Base-by-base conservation (phyloP, 2,888 invertebrate genomes). In the Steinernema scapterisci region DNA sequence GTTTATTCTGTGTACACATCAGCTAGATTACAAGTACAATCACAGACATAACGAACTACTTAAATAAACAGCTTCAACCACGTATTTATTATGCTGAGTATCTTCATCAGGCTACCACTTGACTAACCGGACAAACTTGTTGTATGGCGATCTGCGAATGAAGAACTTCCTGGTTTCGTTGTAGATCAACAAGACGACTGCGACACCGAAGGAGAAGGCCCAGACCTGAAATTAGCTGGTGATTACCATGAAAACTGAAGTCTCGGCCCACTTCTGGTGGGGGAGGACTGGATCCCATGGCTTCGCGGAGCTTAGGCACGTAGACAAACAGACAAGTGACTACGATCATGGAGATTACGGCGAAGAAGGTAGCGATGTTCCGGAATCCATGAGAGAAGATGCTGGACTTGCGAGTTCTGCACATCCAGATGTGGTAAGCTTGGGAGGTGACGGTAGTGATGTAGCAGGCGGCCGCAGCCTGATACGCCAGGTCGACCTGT, bases 111-210 rank as follows among this genome's bases (percentile, higher is more conserved):
- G 1, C 63, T 51, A 80, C 80, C 80, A 80, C 52, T 80, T 80
- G 70, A 77, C 45, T 7, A 71, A 6, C 19, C 71, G 51, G 21
- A 76, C 76, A 38, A 76, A 27, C 13, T n/a, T 44, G 71, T 80
- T 80, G 21, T 73, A 43, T 1, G 81, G 81, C 70, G 73, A 82
- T 19, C 56, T 19, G 38, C 81, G 75, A 21, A 81, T 76, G 63
- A 70, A 78, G 48, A 54, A 79, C 44, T 81, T 81, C 45, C 81
- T 72, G 13, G 76, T 43, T 71, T 81, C 81, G 71, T 82, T 82
- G 74, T 76, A 81, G 51, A 51, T 38, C 52, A 77, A 70, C n/a
- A 79, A 76, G n/a, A 80, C 73, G 13, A 31, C 73, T 19, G 78
- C 82, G 48, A 80, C 80, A 21, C 78, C 77, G 13, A 71, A 72